Evolutionary conservation across 2,113 vertebrate species (phyloP), one percentile per base, ranked within the genome.

Genomic region (Poeciliopsis retropinna): DNA sequence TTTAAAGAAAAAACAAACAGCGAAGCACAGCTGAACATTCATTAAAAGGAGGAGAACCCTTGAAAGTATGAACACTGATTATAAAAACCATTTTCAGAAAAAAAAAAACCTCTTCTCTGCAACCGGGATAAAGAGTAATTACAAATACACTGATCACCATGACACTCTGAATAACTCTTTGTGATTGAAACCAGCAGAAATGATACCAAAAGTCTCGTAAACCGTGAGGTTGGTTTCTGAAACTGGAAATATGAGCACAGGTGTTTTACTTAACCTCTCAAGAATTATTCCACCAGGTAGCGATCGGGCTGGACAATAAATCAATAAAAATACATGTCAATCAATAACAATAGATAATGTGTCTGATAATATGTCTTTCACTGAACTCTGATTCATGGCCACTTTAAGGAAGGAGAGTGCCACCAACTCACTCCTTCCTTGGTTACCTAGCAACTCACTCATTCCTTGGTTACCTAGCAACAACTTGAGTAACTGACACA

Each of bases 51-150:
- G 70, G 30, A 7, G 12, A 4, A 27, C 14, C 14, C 60, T 34
- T 47, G 31, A 69, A 80, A 73, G 39, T 37, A 57, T 4, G 19
- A 82, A 78, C 28, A 61, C 47, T 73, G 60, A 69, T 67, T 67
- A 67, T 67, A 67, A 4, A 66, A 67, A 27, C 25, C 37, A 29
- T 75, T 62, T 61, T 27, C 29, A 62, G 60, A 3, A 30, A 47
- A 57, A 63, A 11, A n/a, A 57, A 63, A 11, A n/a, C 51, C 51
- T 57, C 25, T 25, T 57, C 51, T 57, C 19, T n/a, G 51, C 25
- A 57, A n/a, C 51, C 25, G 10, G 22, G 22, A 57, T n/a, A n/a
- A 57, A 57, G 7, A 11, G 3, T 57, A 57, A 57, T 57, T 57
- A 57, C 51, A 57, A 9, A 57, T 2, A n/a, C 7, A 15, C 41